Evolutionary conservation across 2,113 vertebrate species (phyloP).

Genomic region (Syrmaticus mikado): DNA sequence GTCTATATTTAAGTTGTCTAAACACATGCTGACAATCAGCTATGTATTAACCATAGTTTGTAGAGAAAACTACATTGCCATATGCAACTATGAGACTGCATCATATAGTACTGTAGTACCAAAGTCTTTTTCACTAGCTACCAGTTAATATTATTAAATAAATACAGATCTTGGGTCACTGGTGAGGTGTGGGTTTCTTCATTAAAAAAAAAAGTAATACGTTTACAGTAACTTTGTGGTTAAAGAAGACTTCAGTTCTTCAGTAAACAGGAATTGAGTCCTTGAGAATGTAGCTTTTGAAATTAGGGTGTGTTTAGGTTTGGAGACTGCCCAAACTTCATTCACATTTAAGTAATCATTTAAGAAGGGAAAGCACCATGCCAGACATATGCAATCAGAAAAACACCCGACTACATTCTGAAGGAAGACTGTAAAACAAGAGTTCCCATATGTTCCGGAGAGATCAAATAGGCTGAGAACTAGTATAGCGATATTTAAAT

Average conservation of each 20-base stretch:
- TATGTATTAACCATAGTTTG: neutral
- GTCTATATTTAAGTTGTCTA: neutral
- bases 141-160: constrained; percentile 48
- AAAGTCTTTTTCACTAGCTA: constrained; percentile 5
- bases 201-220: constrained; percentile 42
- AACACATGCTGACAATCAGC: neutral
- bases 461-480: constrained; percentile 73
- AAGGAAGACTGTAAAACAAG: constrained; percentile 74
- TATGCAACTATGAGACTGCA: neutral
- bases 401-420: constrained; percentile 51
- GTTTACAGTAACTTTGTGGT: constrained; percentile 66
- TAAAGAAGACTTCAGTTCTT: constrained; percentile 80
- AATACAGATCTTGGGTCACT: neutral
- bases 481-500: constrained; percentile 54
- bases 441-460: constrained; percentile 71
- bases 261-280: constrained; percentile 83
- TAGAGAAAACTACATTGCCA: neutral
- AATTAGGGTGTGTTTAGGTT: constrained; percentile 86
- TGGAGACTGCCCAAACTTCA: constrained; percentile 77
- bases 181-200: neutral
- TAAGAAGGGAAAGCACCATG: constrained; percentile 64
- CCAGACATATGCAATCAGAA: constrained; percentile 77
- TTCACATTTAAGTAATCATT: constrained; percentile 75
- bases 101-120: neutral
- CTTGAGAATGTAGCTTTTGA: constrained; percentile 83